Evolutionary conservation across 2,888 invertebrate genomes (phyloP), one percentile per base, ranked within the genome.

Genomic region (Parapristionchus giblindavisi): DNA sequence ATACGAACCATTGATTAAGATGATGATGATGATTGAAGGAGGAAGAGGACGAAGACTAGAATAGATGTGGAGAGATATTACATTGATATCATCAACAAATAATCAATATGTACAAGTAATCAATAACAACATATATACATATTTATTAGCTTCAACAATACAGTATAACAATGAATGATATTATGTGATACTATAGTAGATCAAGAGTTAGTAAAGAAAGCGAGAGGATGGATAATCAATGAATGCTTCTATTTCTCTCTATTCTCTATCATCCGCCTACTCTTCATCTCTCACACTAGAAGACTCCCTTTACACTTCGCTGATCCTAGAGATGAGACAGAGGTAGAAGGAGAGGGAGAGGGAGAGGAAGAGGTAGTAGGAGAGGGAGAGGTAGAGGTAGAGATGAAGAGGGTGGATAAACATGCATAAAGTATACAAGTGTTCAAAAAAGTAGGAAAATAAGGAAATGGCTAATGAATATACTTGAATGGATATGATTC

Each of bases 11-110:
- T 82, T 78, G n/a, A n/a, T n/a, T n/a, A n/a, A n/a, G n/a, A n/a
- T n/a, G n/a, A 78, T 68, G 79, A 78, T 66, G 81, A 81, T 27
- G 75, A 76, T 36, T 83, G 92, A 91, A 92, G 91, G 82, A 24
- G 27, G 34, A n/a, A 48, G 1, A 5, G 0, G 8, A 1, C 4
- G 63, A 40, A 14, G 63, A 29, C 8, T 6, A 38, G 63, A 34
- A 17, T 17, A 36, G 14, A 5, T 14, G 48, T 24, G 8, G 36
- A 68, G n/a, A 17, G 60, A 34, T 36, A 34, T 5, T 24, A 60
- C 2, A 8, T 6, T 29, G 60, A 60, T 29, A 29, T 29, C 14
- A 58, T 17, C 14, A 14, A 3, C 11, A 17, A 32, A 58, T 1
- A 54, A 3, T n/a, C n/a, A n/a, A n/a, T n/a, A n/a, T n/a, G n/a